Conservation (phyloP, 2,888 invertebrate genomes). For the Drosophila mercatorum region DNA sequence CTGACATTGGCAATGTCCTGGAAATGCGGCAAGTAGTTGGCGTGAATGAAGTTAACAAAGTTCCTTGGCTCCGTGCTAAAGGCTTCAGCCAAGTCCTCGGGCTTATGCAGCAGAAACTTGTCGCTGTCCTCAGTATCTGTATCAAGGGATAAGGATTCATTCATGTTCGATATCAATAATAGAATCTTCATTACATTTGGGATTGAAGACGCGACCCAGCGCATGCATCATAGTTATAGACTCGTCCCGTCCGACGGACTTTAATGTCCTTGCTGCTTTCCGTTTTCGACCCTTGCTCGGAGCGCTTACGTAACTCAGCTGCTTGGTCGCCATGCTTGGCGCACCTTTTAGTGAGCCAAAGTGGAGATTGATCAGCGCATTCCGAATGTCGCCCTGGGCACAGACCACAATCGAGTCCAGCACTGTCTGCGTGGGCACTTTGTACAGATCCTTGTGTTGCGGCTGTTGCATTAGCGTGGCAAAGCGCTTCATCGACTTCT, state of each 20-base stretch:
- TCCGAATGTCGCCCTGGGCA: constrained; percentile 92
- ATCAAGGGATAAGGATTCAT: neutral
- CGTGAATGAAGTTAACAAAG: constrained; percentile 89
- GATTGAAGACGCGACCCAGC: constrained; percentile 91
- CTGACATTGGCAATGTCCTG: constrained; percentile 87
- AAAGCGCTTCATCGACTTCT: constrained; percentile 89
- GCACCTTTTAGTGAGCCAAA: constrained; percentile 91
- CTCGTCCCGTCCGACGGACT: constrained; percentile 88
- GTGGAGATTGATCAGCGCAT: constrained; percentile 92
- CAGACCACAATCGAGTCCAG: constrained; percentile 90
- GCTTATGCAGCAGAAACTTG: constrained; percentile 87
- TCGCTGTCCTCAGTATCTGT: constrained; percentile 61
- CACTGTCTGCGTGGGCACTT: constrained; percentile 86
- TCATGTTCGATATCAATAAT: neutral
- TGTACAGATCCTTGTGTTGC: constrained; percentile 84
- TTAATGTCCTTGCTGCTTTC: constrained; percentile 70
- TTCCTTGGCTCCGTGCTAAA: constrained; percentile 88
- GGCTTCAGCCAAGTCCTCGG: constrained; percentile 88
- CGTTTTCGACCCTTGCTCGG: constrained; percentile 52
- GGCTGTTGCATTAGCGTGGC: constrained; percentile 85
- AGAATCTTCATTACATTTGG: constrained; percentile 87
- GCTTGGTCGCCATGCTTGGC: constrained; percentile 61
- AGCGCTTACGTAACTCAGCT: constrained; percentile 24
- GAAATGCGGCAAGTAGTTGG: constrained; percentile 91
- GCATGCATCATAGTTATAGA: constrained; percentile 90